These are phyloP conservation scores for Gallinago stenura DNA, from an alignment of 2,797 vertebrate species.

Conservation along the genomic window DNA sequence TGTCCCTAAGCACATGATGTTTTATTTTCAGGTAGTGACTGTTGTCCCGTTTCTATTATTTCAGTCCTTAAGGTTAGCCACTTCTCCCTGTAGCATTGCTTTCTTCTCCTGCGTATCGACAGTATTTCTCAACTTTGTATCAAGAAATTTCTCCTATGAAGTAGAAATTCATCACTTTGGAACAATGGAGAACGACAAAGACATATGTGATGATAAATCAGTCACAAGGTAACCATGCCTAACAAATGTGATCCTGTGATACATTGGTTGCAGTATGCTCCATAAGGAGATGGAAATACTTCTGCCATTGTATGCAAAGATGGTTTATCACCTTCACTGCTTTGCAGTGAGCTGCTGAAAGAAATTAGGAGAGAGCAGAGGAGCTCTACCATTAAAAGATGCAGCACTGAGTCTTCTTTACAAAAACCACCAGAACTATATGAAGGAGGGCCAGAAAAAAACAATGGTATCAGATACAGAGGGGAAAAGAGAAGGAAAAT, in stretches of 20 bases:
- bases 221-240: neutral
- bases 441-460: neutral
- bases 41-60: neutral
- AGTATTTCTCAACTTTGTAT: neutral
- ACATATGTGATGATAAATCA: neutral
- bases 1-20: neutral
- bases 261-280: neutral
- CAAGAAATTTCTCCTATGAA: neutral
- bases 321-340: neutral
- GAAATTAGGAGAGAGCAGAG: neutral
- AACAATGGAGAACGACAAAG: neutral
- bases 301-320: neutral
- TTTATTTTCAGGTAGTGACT: neutral
- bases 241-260: neutral
- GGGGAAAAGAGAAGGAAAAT: neutral
- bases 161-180: neutral
- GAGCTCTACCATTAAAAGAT: neutral
- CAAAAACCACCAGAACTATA: neutral
- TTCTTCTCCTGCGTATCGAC: neutral
- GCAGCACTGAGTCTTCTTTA: neutral
- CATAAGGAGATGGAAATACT: neutral
- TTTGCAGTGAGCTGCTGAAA: neutral
- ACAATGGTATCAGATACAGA: fast-evolving
- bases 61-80: neutral
- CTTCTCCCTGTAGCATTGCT: neutral